phyloP scores from a whole-genome alignment of 1,140 invertebrate genomes.

The Heterodera carotae region DNA sequence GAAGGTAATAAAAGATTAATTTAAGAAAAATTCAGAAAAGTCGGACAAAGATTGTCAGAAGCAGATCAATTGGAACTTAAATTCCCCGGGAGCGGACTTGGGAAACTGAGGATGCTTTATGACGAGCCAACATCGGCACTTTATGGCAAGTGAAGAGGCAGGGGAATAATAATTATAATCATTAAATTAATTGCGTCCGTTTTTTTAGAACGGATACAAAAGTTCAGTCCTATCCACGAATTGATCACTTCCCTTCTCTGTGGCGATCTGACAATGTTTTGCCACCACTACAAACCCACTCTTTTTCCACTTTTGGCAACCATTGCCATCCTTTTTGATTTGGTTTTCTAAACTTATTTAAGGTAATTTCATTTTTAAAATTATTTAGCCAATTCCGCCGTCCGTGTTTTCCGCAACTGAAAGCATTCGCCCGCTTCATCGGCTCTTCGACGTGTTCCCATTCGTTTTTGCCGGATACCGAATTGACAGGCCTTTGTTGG shows the following conservation, averaged over 20 bases:
- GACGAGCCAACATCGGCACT: constrained; percentile 19
- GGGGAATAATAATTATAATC: too few species aligned
- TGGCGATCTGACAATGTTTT: constrained; percentile 22
- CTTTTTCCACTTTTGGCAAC: constrained; percentile 33
- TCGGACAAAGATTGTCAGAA: background rate
- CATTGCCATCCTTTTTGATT: constrained; percentile 24
- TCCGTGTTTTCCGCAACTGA: constrained; percentile 33
- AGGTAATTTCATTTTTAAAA: constrained; percentile 20
- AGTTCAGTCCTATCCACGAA: constrained; percentile 4
- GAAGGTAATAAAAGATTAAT: background rate
- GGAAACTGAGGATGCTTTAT: constrained; percentile 26
- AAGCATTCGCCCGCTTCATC: constrained; percentile 41
- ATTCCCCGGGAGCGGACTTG: constrained; percentile 16
- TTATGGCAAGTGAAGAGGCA: constrained; percentile 22
- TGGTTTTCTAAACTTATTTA: constrained; percentile 25
- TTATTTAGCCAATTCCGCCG: constrained; percentile 34
- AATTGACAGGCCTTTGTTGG: background rate
- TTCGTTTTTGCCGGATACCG: background rate
- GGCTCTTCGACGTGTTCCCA: constrained; percentile 42
- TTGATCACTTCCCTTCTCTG: constrained; percentile 32
- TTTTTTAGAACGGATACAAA: constrained; percentile 30
- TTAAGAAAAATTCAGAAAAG: constrained; percentile 1
- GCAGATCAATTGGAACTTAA: constrained; percentile 18
- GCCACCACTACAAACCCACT: constrained; percentile 17
- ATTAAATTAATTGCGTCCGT: constrained; percentile 5